Conservation (phyloP, 2,888 invertebrate genomes). For the Synergus laeviventris region DNA sequence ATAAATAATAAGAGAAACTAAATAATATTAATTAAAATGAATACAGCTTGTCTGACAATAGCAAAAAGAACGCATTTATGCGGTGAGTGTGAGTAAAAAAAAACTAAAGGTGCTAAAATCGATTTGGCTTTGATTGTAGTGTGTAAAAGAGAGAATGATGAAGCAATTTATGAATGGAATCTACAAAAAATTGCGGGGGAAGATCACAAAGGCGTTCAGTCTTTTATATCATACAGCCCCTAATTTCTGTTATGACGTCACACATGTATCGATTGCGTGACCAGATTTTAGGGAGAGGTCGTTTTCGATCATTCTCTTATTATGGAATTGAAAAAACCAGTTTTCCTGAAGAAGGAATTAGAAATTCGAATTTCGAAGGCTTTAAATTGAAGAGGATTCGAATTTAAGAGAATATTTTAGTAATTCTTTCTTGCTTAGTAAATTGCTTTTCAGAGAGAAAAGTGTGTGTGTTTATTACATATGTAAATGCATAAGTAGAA, state of each 20-base stretch:
- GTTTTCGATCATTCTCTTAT: not conserved
- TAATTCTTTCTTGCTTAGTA: not conserved
- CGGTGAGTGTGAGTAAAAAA: not conserved
- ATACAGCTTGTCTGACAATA: not conserved
- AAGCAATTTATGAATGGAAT: conserved; percentile 27
- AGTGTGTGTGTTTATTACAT: conserved; percentile 22
- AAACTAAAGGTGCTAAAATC: conserved; percentile 10
- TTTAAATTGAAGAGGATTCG: not conserved
- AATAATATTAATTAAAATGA: not conserved
- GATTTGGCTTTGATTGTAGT: conserved; percentile 8
- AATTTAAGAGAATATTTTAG: not conserved
- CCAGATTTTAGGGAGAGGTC: not conserved
- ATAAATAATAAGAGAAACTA: not conserved
- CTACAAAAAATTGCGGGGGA: conserved; percentile 14
- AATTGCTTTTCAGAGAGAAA: not conserved
- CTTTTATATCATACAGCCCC: conserved; percentile 6
- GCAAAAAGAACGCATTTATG: not conserved
- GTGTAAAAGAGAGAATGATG: not conserved
- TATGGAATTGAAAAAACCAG: not conserved
- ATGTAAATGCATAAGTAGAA: not conserved
- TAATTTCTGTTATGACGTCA: conserved; percentile 40
- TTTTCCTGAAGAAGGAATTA: not conserved
- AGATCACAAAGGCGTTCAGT: conserved; percentile 15
- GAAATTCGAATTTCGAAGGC: not conserved
- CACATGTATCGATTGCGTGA: conserved; percentile 41